Percentiles rank a stretch among this genome's conserved stretches.
These are phyloP conservation scores for Ictalurus furcatus DNA, from an alignment of 2,113 vertebrate genomes.

Conservation along the genomic window DNA sequence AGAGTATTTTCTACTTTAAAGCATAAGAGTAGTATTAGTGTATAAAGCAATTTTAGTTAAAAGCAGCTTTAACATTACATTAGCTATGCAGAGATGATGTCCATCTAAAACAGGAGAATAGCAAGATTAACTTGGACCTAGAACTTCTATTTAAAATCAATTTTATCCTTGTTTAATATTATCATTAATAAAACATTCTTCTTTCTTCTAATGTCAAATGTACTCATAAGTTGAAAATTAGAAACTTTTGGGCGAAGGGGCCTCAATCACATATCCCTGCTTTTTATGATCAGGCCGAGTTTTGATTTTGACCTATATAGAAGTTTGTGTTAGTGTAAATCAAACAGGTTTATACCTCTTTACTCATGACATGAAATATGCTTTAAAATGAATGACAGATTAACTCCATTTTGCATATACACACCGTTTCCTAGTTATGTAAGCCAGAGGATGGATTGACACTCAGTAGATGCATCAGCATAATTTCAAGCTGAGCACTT, in stretches of 20 bases:
- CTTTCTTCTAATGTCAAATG: neutral
- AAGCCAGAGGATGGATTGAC: neutral
- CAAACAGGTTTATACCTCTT: constrained; percentile 30
- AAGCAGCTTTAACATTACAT: neutral
- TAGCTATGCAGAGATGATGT: neutral
- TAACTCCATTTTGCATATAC: neutral
- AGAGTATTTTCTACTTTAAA: neutral
- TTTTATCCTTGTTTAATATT: neutral
- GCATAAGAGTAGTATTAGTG: neutral
- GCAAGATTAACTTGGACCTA: constrained; percentile 3
- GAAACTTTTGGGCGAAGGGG: neutral
- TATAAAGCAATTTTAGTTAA: neutral
- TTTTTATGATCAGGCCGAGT: neutral
- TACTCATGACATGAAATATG: neutral
- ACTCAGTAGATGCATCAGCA: neutral
- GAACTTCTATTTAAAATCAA: constrained; percentile 32
- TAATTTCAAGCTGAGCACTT: neutral
- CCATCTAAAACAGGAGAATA: neutral
- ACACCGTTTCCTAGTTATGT: neutral
- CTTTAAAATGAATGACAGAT: neutral
- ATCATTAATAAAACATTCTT: constrained; percentile 30
- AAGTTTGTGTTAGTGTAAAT: constrained; percentile 11
- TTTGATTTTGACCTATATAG: neutral
- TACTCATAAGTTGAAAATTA: neutral
- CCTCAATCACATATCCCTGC: neutral